Conservation (phyloP, 2,113 vertebrate genomes). For the Menidia beryllina region DNA sequence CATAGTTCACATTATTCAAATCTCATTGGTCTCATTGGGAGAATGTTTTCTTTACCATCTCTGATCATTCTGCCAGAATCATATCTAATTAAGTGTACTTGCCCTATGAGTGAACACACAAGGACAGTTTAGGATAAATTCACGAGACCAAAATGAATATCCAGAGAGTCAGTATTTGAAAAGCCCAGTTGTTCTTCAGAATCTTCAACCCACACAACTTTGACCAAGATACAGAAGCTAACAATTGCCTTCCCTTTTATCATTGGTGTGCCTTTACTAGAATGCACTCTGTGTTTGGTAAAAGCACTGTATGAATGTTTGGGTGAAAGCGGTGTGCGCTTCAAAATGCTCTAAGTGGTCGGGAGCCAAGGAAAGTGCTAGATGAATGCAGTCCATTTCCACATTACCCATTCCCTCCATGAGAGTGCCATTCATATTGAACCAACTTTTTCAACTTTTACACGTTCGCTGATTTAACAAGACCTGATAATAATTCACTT, state of each 20-base stretch:
- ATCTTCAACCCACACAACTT: not conserved
- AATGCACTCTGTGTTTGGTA: not conserved
- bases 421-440: constrained; percentile 5
- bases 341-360: not conserved
- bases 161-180: too few relatives aligned
- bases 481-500: not conserved
- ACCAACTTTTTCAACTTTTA: constrained; percentile 1
- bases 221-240: not conserved
- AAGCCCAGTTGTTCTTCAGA: not conserved
- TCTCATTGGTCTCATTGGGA: too few relatives aligned
- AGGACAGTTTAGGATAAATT: too few relatives aligned
- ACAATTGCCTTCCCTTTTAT: not conserved
- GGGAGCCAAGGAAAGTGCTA: not conserved
- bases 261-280: not conserved
- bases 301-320: constrained; percentile 3
- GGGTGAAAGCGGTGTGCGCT: not conserved
- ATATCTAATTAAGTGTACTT: not conserved
- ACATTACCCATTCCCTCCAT: constrained; percentile 3
- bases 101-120: not conserved
- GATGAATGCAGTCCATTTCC: not conserved
- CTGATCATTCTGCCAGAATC: too few relatives aligned
- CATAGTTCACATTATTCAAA: not conserved
- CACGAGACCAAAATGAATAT: too few relatives aligned
- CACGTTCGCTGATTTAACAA: not conserved
- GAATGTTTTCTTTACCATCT: too few relatives aligned